Base-by-base conservation (phyloP, 2,797 vertebrate genomes). In the Myotis findleyi region DNA sequence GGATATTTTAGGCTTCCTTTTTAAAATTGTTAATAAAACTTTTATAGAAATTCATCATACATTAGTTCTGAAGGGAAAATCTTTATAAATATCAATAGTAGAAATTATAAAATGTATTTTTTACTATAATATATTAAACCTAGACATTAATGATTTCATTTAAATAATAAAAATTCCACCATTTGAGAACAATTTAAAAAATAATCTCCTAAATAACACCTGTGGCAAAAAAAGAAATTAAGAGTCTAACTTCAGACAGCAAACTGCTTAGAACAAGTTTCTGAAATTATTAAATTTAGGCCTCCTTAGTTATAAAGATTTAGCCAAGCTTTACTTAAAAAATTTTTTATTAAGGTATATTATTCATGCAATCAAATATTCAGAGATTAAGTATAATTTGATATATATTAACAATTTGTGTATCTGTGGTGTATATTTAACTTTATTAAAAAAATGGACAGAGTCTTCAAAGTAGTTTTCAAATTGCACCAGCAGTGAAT, bases 121-220 rank as follows among this genome's bases (percentile, higher is more conserved):
- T 87, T 44, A 11, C 44, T 44, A 44, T 55, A 84, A n/a, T 36
- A 47, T 7, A 76, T 51, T 71, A 87, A 92, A 93, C 21, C 25
- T 90, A 93, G 30, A 90, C 94, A 59, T 88, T 76, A 94, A 79
- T 8, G 68, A 73, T 55, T 87, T 3, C 9, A 84, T 76, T 81
- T 93, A 71, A 93, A 80, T 69, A 79, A 59, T 11, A 95, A 80
- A 91, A 85, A 75, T 27, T 73, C 41, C 73, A n/a, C 10, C 27
- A 64, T 72, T 72, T 89, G 47, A 68, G 49, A 76, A 79, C 8
- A 68, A 53, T 38, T 36, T 11, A 23, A 85, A 89, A 44, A 68
- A 23, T 85, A 33, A 12, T 76, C 11, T 72, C 33, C n/a, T 59
- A 93, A 71, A 57, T 77, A 80, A 92, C 76, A 68, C 6, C 23